phyloP scores from a whole-genome alignment of 2,888 invertebrate genomes.

The Leuctra nigra region DNA sequence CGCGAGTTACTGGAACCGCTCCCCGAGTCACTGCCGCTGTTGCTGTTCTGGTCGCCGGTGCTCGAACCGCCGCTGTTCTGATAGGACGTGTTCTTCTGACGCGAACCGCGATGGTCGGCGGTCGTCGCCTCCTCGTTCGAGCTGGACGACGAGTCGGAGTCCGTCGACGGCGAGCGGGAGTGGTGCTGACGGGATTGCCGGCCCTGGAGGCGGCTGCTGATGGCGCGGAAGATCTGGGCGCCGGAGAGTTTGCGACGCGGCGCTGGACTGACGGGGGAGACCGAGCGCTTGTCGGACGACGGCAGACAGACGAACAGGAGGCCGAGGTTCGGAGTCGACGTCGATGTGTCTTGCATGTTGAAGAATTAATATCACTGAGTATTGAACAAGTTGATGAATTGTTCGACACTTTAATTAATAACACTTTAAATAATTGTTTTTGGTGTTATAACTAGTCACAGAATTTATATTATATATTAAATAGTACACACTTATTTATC shows the following conservation, averaged over 20 bases:
- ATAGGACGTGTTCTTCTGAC: background rate
- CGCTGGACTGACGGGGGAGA: background rate
- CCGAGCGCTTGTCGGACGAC: background rate
- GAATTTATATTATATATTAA: too few relatives aligned
- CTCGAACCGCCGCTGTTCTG: background rate
- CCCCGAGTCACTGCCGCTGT: slow-evolving; percentile 36
- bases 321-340: too few relatives aligned
- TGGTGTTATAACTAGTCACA: too few relatives aligned
- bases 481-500: too few relatives aligned
- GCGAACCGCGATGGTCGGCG: background rate
- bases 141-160: background rate
- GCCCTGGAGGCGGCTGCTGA: slow-evolving; percentile 53
- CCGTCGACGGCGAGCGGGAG: background rate
- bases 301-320: background rate
- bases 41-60: slow-evolving; percentile 13
- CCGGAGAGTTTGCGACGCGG: slow-evolving; percentile 39
- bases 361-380: too few relatives aligned
- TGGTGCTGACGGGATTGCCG: slow-evolving; percentile 37
- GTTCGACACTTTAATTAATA: too few relatives aligned
- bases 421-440: too few relatives aligned
- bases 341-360: too few relatives aligned
- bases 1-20: slow-evolving; percentile 39
- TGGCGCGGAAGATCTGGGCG: slow-evolving; percentile 56
- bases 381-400: too few relatives aligned
- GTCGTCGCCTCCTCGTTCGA: background rate